Conservation (phyloP, 2,888 invertebrate genomes). For the Hydriomena furcata region DNA sequence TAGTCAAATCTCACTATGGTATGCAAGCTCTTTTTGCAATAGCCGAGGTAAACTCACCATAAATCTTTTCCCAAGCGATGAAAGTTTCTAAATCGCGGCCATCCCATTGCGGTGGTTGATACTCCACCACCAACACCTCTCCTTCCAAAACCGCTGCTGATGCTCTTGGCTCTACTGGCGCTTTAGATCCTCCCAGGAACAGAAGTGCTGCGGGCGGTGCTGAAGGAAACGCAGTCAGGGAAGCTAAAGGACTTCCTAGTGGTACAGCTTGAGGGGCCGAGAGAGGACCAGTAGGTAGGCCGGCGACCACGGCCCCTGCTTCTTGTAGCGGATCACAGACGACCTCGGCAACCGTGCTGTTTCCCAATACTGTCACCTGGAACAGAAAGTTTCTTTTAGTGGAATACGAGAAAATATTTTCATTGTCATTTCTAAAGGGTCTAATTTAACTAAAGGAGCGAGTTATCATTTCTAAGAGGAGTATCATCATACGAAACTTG, state of each 20-base stretch:
- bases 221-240: slow-evolving; percentile 47
- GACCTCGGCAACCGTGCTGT: slow-evolving; percentile 73
- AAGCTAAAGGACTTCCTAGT: slow-evolving; percentile 59
- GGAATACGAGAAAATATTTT: background rate
- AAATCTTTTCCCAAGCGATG: slow-evolving; percentile 77
- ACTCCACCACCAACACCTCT: slow-evolving; percentile 85
- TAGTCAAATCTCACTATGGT: no score
- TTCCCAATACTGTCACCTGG: slow-evolving; percentile 72
- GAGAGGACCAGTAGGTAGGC: slow-evolving; percentile 67
- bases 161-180: slow-evolving; percentile 84
- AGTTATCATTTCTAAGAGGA: no score
- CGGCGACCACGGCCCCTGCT: slow-evolving; percentile 68
- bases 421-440: no score
- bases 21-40: no score
- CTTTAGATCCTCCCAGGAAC: slow-evolving; percentile 85
- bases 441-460: no score
- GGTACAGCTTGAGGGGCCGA: slow-evolving; percentile 61
- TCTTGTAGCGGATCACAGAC: slow-evolving; percentile 73
- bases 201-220: slow-evolving; percentile 74
- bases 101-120: slow-evolving; percentile 81
- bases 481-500: no score
- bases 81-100: slow-evolving; percentile 77
- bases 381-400: slow-evolving; percentile 24
- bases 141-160: slow-evolving; percentile 84
- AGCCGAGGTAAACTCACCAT: slow-evolving; percentile 57